Base-by-base conservation (phyloP, 2,888 invertebrate genomes). In the Trichopoda pennipes region DNA sequence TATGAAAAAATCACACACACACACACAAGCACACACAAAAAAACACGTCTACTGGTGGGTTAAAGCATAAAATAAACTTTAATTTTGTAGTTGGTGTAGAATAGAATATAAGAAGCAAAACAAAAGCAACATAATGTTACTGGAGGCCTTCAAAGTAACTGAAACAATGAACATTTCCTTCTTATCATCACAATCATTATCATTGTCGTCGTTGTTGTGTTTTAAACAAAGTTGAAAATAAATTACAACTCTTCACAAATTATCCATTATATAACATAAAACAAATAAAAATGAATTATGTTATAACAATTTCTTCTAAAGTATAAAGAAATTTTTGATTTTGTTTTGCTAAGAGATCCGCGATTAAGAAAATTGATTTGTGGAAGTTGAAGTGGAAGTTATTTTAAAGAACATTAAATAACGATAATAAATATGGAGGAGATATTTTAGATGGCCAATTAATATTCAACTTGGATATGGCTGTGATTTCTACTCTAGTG, bases 101-200 rank as follows among this genome's bases (percentile, higher is more conserved):
- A 80, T 74, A 68, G 60, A 61, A 80, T 44, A 47, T 51, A 79
- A 68, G 38, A 63, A 79, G 28, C 23, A 75, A 58, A 64, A 75
- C 44, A 58, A 81, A 81, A 80, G 38, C 14, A 72, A 73, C 60
- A 32, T 53, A 70, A 63, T 69, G 51, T 78, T 75, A 72, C 79
- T 79, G 55, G 66, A 82, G 75, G 70, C 82, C 82, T 82, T 82
- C 82, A 79, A 82, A 82, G 79, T 82, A 82, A 82, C 60, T 56
- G 73, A 74, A 80, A 68, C 73, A 80, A 80, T 74, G 61, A 80
- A 68, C 68, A 61, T 80, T 80, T 74, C 49, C 68, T 80, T 79
- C 66, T 79, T 66, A 73, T 51, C 32, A 38, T 35, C 32, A 19
- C 47, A 9, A 47, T 53, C 10, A 9, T 38, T 3, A 23, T 61